Evolutionary conservation across 2,888 invertebrate species (phyloP), one percentile per base, ranked within the genome.

Genomic region (Hylaea fasciaria): DNA sequence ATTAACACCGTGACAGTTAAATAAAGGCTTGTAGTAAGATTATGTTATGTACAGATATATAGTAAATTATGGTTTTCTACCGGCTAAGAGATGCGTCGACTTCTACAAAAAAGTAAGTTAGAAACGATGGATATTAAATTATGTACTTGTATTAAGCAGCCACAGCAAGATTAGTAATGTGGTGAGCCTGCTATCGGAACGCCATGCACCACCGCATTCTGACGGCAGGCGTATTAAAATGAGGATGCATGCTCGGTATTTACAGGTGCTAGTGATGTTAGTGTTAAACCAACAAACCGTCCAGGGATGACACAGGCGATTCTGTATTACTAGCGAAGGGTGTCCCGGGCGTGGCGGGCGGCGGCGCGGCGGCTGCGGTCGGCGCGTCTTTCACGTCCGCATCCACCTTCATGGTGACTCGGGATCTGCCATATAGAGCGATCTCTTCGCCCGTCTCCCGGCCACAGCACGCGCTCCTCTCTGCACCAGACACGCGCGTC

Each of bases 291-390:
- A 85, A 90, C 90, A 89, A 90, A 91, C 91, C 90, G 84, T 89
- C 89, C 73, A 88, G 74, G 73, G 88, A 91, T 79, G 89, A 87
- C 66, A 87, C 85, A 77, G 91, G 89, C 72, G 91, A 89, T 70
- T 88, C 89, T 71, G 87, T 88, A 84, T 85, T 89, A 90, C 86
- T 88, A 87, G 84, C 75, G 78, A 73, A 80, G 74, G 82, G 78
- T 56, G 85, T 83, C 70, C 79, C 77, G 65, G 82, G 70, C 53
- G 78, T 71, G 66, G 73, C 77, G 70, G 74, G 22, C 22, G 72
- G 74, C 32, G 82, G 77, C 74, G 83, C 77, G 72, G 82, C 74
- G 60, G 80, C 77, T 73, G 81, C 78, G 75, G 83, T 77, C 64
- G 83, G 81, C 70, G 80, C 80, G 72, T 87, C 87, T 76, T 77